phyloP scores from a whole-genome alignment of 2,113 vertebrate species.

The Lophochroa leadbeateri region DNA sequence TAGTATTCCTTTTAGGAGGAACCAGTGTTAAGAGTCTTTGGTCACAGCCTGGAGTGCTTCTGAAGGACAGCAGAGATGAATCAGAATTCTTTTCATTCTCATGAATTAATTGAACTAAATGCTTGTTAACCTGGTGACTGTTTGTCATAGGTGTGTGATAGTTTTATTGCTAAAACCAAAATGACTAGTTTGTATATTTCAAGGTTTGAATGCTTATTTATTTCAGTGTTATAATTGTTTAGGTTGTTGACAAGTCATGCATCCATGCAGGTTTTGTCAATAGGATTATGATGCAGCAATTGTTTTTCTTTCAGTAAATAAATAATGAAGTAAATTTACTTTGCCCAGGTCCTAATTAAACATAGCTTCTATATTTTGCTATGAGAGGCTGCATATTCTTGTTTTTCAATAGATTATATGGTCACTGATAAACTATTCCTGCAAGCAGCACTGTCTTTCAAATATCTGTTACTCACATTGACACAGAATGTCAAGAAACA shows the following conservation, averaged over 20 bases:
- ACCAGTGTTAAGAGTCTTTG: background rate
- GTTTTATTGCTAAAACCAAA: conserved; percentile 33
- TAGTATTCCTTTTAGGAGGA: background rate
- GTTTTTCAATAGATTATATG: background rate
- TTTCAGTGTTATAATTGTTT: conserved; percentile 69
- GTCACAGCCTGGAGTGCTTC: conserved; percentile 7
- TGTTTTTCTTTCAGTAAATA: conserved; percentile 72
- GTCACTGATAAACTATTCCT: background rate
- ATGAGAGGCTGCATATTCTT: background rate
- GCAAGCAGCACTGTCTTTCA: background rate
- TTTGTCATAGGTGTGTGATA: conserved; percentile 27
- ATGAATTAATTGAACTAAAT: conserved; percentile 49
- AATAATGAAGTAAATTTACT: conserved; percentile 74
- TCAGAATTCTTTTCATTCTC: conserved; percentile 18
- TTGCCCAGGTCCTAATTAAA: conserved; percentile 67
- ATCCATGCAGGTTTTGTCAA: conserved; percentile 64
- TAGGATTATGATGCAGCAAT: conserved; percentile 70
- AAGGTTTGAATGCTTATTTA: conserved; percentile 66
- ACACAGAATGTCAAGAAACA: conserved; percentile 40
- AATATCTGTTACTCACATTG: conserved; percentile 15
- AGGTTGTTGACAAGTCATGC: conserved; percentile 8
- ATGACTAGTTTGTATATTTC: conserved; percentile 40
- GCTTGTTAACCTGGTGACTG: conserved; percentile 18
- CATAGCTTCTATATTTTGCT: conserved; percentile 5
- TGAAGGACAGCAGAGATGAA: conserved; percentile 51